phyloP scores from a whole-genome alignment of 1,140 invertebrate species.

The Monochamus saltuarius region DNA sequence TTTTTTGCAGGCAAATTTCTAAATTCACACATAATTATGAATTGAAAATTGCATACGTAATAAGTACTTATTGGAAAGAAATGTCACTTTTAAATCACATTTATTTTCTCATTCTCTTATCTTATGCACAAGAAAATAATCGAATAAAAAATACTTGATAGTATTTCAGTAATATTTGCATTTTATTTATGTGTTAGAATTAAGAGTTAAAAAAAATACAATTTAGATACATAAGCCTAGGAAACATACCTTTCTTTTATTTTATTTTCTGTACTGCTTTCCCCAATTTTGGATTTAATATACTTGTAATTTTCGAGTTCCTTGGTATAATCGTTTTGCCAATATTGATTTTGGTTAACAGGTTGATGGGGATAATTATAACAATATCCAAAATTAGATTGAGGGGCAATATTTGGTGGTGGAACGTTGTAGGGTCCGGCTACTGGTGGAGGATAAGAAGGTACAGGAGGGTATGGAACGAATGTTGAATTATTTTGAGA shows the following conservation, averaged over 20 bases:
- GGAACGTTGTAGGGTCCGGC: background rate
- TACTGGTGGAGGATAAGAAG: background rate
- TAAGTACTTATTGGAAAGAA: too few relatives aligned
- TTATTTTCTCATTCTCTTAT: too few relatives aligned
- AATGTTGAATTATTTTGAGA: background rate
- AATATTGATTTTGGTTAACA: constrained; percentile 2
- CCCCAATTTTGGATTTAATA: constrained; percentile 5
- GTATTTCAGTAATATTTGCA: too few relatives aligned
- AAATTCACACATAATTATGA: too few relatives aligned
- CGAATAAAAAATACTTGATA: too few relatives aligned
- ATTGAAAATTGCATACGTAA: too few relatives aligned
- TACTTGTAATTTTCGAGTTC: constrained; percentile 9
- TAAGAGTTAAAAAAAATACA: too few relatives aligned
- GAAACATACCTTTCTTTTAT: constrained; percentile 2
- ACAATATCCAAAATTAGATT: background rate
- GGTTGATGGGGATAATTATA: background rate
- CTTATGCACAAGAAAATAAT: too few relatives aligned
- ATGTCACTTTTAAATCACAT: too few relatives aligned
- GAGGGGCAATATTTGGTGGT: background rate
- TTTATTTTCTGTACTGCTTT: background rate
- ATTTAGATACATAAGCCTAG: too few relatives aligned
- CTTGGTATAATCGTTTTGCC: constrained; percentile 7
- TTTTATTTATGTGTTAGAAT: too few relatives aligned
- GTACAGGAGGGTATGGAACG: background rate
- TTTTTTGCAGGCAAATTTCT: too few relatives aligned